A percentile compares a stretch with the other conserved stretches of the same genome.
Conservation (phyloP, 2,113 vertebrate species). For the Gavialis gangeticus region DNA sequence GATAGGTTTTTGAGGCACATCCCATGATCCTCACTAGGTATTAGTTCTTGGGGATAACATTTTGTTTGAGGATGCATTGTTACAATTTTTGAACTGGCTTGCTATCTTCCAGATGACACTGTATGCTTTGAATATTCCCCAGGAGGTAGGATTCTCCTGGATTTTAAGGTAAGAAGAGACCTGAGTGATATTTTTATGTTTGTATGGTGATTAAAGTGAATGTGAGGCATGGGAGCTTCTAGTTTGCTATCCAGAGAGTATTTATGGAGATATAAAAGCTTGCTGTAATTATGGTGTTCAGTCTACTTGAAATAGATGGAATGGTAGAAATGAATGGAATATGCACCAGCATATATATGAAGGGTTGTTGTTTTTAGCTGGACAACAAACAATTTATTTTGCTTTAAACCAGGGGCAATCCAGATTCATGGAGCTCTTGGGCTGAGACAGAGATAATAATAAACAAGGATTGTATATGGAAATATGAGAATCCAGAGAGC, state of each 20-base stretch:
- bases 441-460: neutral
- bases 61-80: neutral
- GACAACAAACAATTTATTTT: neutral
- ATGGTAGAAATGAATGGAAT: neutral
- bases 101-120: fast-evolving
- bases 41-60: neutral
- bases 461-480: neutral
- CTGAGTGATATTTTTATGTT: fast-evolving
- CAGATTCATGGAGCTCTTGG: neutral
- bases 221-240: neutral
- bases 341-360: neutral
- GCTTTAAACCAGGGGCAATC: neutral
- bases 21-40: neutral
- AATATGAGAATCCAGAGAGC: neutral
- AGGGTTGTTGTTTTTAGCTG: neutral
- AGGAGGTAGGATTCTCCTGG: neutral
- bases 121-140: neutral
- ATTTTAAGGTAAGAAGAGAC: neutral
- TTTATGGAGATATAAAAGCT: neutral
- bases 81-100: neutral
- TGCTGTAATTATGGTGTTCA: neutral
- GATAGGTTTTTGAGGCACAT: neutral
- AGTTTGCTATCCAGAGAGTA: neutral
- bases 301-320: neutral
- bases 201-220: neutral